Percentiles rank a stretch among this genome's conserved stretches.
Conservation (phyloP, 1,140 invertebrate species). For the Drosophila rhopaloa region DNA sequence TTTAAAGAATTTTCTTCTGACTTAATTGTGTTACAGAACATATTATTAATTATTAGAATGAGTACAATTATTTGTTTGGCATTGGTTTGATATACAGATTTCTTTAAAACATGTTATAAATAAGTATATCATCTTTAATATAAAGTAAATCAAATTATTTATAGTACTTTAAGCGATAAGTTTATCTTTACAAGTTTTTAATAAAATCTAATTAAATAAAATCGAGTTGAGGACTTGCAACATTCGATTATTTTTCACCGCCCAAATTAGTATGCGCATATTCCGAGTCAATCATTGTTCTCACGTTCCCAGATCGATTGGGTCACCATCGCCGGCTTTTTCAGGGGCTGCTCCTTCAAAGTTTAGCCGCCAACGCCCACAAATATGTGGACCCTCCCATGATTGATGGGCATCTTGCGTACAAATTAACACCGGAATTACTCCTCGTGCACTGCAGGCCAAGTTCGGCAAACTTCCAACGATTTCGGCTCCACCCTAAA, state of each 20-base stretch:
- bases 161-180: no score
- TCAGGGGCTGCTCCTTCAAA: constrained; percentile 56
- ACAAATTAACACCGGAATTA: constrained; percentile 83
- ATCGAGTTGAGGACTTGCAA: no score
- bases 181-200: no score
- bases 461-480: constrained; percentile 44
- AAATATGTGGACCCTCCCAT: constrained; percentile 53
- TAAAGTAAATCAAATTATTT: no score
- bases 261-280: constrained; percentile 2
- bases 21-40: no score
- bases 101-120: no score
- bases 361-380: constrained; percentile 74
- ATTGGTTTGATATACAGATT: no score
- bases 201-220: no score
- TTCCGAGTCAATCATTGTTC: constrained; percentile 48
- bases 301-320: constrained; percentile 53
- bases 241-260: background rate
- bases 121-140: no score
- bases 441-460: constrained; percentile 45
- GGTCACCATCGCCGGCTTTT: constrained; percentile 17
- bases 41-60: no score
- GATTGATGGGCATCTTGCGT: constrained; percentile 76
- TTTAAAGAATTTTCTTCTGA: no score
- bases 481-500: constrained; percentile 50
- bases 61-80: no score